Evolutionary conservation across 2,888 invertebrate genomes (phyloP), one percentile per base, ranked within the genome.

Genomic region (Drosophila kokeensis): DNA sequence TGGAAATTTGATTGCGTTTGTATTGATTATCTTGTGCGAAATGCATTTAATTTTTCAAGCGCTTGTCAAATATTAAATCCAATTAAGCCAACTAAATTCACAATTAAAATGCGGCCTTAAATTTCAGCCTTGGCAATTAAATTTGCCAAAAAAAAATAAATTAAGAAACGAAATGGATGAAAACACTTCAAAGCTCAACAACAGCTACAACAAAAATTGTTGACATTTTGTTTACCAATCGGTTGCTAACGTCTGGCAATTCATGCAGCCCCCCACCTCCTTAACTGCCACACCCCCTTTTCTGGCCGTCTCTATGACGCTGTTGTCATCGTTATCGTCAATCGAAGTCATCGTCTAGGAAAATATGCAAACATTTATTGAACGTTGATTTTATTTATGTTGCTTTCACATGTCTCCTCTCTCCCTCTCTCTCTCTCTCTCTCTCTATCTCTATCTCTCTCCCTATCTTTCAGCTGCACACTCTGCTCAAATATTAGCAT

Each of bases 321-420:
- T 38, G 65, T 81, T 67, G 76, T 83, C 84, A 72, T 69, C 80
- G 72, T 81, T 75, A 76, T 82, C 81, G 73, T 75, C 88, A 77
- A 80, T 84, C 78, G 65, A 78, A 86, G 73, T 67, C 67, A 69
- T 72, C 81, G 87, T 87, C 89, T 89, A 89, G 85, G 73, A 89
- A 87, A 82, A 89, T 89, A 84, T 85, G 87, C 87, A 85, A 85
- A 87, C 89, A 87, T 85, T 85, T 89, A 87, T 89, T 85, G 87
- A 87, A 78, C 87, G 89, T 87, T 87, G 87, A 89, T 89, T 89
- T 85, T 85, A 84, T 85, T 85, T 89, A 85, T 82, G 70, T 83
- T 87, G 76, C 72, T 80, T 76, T 80, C 71, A 48, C 68, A 68
- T 62, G 21, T 11, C 11, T 21, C 2, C 42, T 11, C n/a, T 1